Evolutionary conservation across 2,113 vertebrate species (phyloP).

Genomic region (Camelus bactrianus): DNA sequence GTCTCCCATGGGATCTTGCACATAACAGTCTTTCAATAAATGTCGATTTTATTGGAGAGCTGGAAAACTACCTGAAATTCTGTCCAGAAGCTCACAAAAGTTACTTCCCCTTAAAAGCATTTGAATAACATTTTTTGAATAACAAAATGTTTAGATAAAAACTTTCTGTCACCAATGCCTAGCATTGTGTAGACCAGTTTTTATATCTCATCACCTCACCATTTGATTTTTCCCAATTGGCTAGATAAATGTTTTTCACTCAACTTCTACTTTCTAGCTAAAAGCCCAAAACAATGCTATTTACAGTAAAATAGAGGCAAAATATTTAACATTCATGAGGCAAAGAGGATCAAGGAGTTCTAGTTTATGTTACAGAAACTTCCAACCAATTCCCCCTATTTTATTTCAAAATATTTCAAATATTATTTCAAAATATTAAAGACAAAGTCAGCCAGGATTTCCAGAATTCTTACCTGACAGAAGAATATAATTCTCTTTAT

Average conservation of each 20-base stretch:
- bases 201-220: background rate
- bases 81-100: slow-evolving; percentile 34
- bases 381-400: background rate
- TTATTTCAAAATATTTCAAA: background rate
- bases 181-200: background rate
- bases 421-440: slow-evolving; percentile 49
- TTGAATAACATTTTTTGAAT: background rate
- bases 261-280: background rate
- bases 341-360: background rate
- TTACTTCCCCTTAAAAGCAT: slow-evolving; percentile 5
- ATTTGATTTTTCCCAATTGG: background rate
- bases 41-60: background rate
- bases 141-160: slow-evolving; percentile 2
- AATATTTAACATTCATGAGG: background rate
- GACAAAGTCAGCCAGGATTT: slow-evolving; percentile 34
- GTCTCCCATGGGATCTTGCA: background rate
- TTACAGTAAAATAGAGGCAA: slow-evolving; percentile 27
- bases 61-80: slow-evolving; percentile 41
- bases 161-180: background rate
- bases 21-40: background rate
- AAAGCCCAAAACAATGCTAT: slow-evolving; percentile 3
- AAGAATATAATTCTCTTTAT: background rate
- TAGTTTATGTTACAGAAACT: background rate
- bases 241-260: background rate
- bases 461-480: background rate